phyloP scores from a whole-genome alignment of 2,888 invertebrate genomes.

The Nomada lathburiana region DNA sequence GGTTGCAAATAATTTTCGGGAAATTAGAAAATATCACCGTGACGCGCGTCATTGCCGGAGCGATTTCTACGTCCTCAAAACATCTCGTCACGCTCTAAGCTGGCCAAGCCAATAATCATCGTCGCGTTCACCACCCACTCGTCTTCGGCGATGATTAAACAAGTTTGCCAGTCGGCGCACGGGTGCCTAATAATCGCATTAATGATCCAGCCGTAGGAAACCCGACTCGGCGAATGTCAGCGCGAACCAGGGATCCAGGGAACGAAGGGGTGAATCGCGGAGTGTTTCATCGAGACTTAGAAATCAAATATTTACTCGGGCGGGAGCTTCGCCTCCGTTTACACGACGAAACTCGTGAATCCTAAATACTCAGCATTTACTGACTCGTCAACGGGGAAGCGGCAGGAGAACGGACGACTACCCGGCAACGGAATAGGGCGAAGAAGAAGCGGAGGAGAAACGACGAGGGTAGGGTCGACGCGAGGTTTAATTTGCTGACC shows the following conservation, averaged over 20 bases:
- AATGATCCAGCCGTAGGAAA: conserved; percentile 61
- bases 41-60: no score
- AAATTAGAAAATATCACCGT: no score
- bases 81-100: no score
- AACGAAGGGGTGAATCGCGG: conserved; percentile 38
- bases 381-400: conserved; percentile 58
- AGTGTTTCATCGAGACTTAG: conserved; percentile 74
- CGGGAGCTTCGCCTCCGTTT: conserved; percentile 68
- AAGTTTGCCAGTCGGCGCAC: conserved; percentile 17
- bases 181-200: conserved; percentile 65
- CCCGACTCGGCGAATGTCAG: background rate
- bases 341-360: conserved; percentile 73
- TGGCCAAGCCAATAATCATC: background rate
- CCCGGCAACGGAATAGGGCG: background rate
- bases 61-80: no score
- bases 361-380: conserved; percentile 76
- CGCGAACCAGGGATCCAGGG: conserved; percentile 5
- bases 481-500: conserved; percentile 69
- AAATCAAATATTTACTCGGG: conserved; percentile 73
- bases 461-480: background rate
- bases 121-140: background rate
- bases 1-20: background rate
- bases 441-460: conserved; percentile 10
- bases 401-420: background rate
- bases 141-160: conserved; percentile 40